Conservation (phyloP, 2,113 vertebrate genomes). For the Callopanchax toddi region DNA sequence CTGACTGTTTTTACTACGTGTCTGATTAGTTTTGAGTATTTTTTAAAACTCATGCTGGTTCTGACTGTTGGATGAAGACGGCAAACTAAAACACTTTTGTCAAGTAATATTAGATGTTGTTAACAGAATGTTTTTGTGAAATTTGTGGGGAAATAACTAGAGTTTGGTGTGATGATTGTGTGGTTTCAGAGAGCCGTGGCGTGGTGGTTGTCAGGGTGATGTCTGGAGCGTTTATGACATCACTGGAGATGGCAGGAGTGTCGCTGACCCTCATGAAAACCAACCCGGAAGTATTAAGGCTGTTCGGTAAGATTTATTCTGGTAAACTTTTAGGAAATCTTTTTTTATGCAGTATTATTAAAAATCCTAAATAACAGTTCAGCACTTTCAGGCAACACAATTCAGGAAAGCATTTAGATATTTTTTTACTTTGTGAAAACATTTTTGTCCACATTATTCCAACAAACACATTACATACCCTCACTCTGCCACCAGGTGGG, state of each 20-base stretch:
- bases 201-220: conserved; percentile 82
- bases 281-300: conserved; percentile 78
- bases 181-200: conserved; percentile 79
- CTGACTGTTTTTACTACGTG: conserved; percentile 56
- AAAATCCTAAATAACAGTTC: too few relatives aligned
- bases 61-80: neutral
- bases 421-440: too few relatives aligned
- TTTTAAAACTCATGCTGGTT: neutral
- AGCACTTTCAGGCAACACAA: too few relatives aligned
- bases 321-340: neutral
- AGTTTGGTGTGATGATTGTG: neutral
- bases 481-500: too few relatives aligned
- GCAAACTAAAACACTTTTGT: too few relatives aligned
- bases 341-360: too few relatives aligned
- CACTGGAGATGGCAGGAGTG: conserved; percentile 92
- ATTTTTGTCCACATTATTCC: too few relatives aligned
- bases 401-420: too few relatives aligned
- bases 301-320: conserved; percentile 77
- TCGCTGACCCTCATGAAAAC: conserved; percentile 88
- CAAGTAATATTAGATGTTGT: too few relatives aligned
- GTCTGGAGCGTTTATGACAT: conserved; percentile 93
- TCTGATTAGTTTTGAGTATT: neutral
- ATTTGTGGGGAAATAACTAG: neutral
- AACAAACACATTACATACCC: too few relatives aligned
- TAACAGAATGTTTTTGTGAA: neutral